Conservation (phyloP, 1,140 invertebrate genomes). For the Akabosia matsudoensis region DNA sequence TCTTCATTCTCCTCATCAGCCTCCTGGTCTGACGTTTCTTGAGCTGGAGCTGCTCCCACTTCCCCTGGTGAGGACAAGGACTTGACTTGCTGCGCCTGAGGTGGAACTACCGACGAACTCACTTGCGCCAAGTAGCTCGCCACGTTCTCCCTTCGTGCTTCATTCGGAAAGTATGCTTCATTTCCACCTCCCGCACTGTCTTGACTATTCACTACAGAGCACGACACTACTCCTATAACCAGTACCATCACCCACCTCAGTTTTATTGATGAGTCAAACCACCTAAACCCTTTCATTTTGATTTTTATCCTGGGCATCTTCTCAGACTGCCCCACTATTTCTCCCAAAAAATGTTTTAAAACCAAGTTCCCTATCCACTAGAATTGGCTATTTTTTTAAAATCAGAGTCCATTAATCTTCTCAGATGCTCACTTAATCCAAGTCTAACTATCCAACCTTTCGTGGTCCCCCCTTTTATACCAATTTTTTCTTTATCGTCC, state of each 20-base stretch:
- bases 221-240: background rate
- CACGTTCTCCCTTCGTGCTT: background rate
- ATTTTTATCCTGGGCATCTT: slow-evolving; percentile 3
- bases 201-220: background rate
- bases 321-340: background rate
- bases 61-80: background rate
- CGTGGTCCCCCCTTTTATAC: background rate
- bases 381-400: too few species aligned
- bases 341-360: background rate
- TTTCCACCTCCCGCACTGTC: background rate
- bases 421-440: background rate
- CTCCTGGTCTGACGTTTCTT: background rate
- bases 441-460: background rate
- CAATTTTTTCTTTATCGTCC: background rate
- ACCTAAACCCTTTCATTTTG: background rate
- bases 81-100: background rate
- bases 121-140: background rate
- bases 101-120: background rate
- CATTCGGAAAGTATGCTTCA: background rate
- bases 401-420: background rate
- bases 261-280: background rate
- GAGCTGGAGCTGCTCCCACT: background rate
- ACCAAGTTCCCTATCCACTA: background rate
- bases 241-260: background rate
- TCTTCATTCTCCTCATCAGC: background rate